Conservation (phyloP, 2,113 vertebrate species). For the Origma solitaria region DNA sequence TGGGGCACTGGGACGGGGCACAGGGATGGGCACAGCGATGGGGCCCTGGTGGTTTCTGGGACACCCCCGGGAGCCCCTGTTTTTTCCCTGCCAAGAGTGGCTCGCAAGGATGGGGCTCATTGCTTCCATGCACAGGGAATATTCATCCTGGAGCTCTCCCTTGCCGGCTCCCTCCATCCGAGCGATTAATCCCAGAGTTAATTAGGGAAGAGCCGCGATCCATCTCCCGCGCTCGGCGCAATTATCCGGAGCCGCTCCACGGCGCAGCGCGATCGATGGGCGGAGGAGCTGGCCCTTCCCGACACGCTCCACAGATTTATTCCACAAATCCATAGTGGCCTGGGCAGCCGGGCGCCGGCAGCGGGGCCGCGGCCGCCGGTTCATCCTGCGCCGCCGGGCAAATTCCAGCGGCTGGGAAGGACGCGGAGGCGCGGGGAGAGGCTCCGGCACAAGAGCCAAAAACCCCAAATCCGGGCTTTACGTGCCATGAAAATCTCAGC, state of each 20-base stretch:
- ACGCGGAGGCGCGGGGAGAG: fast-evolving
- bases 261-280: not conserved
- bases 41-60: not conserved
- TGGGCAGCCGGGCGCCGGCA: not conserved
- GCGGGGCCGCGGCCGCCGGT: not conserved
- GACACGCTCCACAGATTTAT: not conserved
- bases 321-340: not conserved
- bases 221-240: not conserved
- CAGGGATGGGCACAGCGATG: not conserved
- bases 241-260: not conserved
- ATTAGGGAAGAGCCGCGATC: not conserved
- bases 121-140: fast-evolving
- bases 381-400: not conserved
- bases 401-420: not conserved
- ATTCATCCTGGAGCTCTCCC: not conserved
- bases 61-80: not conserved
- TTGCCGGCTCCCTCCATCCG: not conserved
- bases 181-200: not conserved
- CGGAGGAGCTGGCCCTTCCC: not conserved
- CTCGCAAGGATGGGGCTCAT: fast-evolving
- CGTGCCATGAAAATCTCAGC: fast-evolving
- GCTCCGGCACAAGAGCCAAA: not conserved
- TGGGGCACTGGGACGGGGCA: not conserved
- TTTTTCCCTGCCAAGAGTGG: not conserved
- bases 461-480: fast-evolving